Conservation (phyloP, 2,888 invertebrate genomes). For the Argyresthia goedartella region DNA sequence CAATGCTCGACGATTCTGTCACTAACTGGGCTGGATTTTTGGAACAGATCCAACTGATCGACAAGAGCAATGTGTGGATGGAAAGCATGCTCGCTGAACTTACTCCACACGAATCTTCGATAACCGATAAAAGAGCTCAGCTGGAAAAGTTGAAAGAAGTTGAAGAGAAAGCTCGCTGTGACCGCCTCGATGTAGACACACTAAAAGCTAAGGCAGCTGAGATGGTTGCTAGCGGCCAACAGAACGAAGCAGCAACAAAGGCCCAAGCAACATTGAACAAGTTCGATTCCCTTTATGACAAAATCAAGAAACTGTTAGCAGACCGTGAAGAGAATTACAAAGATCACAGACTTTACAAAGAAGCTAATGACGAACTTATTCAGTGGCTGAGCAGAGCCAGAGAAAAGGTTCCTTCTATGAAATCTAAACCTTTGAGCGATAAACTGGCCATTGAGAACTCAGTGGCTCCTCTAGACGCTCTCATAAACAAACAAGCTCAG, state of each 20-base stretch:
- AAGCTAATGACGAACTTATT: slow-evolving; percentile 90
- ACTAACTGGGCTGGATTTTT: slow-evolving; percentile 92
- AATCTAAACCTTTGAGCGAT: slow-evolving; percentile 86
- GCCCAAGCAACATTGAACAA: slow-evolving; percentile 88
- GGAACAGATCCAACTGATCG: slow-evolving; percentile 88
- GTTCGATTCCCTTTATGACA: slow-evolving; percentile 84
- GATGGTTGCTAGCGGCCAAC: slow-evolving; percentile 88
- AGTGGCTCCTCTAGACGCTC: slow-evolving; percentile 86
- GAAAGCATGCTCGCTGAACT: slow-evolving; percentile 81
- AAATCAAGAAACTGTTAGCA: slow-evolving; percentile 79
- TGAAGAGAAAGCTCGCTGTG: slow-evolving; percentile 90
- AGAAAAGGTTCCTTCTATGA: slow-evolving; percentile 90
- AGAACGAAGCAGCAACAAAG: slow-evolving; percentile 84
- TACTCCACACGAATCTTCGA: slow-evolving; percentile 80
- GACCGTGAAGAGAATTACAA: slow-evolving; percentile 89
- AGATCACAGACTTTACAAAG: slow-evolving; percentile 91
- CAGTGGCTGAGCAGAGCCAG: slow-evolving; percentile 90
- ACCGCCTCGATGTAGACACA: slow-evolving; percentile 90
- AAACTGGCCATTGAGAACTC: slow-evolving; percentile 91
- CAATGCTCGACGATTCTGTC: slow-evolving; percentile 88
- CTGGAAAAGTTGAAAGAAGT: slow-evolving; percentile 87
- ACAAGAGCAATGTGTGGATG: slow-evolving; percentile 85
- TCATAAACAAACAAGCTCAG: slow-evolving; percentile 91
- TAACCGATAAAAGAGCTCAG: slow-evolving; percentile 89
- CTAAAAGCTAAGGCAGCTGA: slow-evolving; percentile 87